Evolutionary conservation across 2,797 vertebrate genomes (phyloP), one percentile per base, ranked within the genome.

Genomic region (Hippocampus kuda): DNA sequence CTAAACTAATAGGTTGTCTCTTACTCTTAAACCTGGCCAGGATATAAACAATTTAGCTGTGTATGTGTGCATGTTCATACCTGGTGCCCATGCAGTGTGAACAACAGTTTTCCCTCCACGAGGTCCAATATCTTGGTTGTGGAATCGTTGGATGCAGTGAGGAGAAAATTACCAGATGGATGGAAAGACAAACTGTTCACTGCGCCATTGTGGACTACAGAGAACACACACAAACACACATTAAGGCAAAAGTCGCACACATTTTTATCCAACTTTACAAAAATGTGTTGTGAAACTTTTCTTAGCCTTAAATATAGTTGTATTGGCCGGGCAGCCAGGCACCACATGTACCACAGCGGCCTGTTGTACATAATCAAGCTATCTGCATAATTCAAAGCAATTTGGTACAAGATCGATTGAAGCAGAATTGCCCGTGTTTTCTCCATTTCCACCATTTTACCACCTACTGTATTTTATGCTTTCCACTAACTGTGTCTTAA

Each of bases 71-170:
- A 53, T 59, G 27, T 56, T 49, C 73, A 1, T 81, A 98, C 97
- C 96, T 97, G 95, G 79, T 99, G 97, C 74, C 96, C 94, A 0
- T 99, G 97, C 30, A 98, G 90, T 1, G 97, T 99, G 71, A 95
- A 99, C 38, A 98, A 90, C 34, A 97, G 90, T 66, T 94, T 93
- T 75, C 97, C 97, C 85, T 98, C 95, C 70, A 97, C 78, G 70
- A 99, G 89, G 79, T 99, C 96, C 86, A 99, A 80, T 76, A 99
- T 93, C 89, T 96, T 99, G 82, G 98, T 81, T 24, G 97, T 99
- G 46, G 95, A 97, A 87, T 99, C 97, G 0, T 84, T 95, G 76
- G 96, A 96, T 10, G 94, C 94, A 1, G 94, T 97, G 83, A 98
- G 85, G 77, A 99, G 93, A 87, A 94, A 96, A 84, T 94, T 94